A percentile compares a stretch with the other conserved stretches of the same genome.
Evolutionary conservation across 2,113 vertebrate genomes (phyloP).

Genomic region (Hippocampus mohnikei): DNA sequence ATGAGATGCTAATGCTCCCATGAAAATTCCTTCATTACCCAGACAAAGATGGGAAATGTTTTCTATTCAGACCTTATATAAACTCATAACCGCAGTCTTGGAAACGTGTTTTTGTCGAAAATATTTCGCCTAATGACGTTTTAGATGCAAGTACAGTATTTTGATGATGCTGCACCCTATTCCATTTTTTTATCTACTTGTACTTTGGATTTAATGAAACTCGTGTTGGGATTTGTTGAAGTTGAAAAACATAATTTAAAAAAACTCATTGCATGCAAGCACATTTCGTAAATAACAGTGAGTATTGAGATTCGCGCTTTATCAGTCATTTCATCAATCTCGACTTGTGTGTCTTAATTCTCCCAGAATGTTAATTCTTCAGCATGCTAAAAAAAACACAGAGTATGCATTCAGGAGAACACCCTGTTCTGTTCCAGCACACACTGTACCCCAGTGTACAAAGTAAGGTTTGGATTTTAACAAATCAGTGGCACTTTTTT

Average conservation of each 20-base stretch:
- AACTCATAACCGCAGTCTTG: background rate
- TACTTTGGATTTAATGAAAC: background rate
- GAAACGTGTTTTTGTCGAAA: slow-evolving; percentile 1
- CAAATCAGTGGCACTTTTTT: too few species aligned
- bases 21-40: slow-evolving; percentile 1
- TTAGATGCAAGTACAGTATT: background rate
- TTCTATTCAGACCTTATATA: background rate
- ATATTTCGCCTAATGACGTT: background rate
- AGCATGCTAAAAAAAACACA: too few species aligned
- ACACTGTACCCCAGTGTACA: too few species aligned
- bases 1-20: slow-evolving; percentile 1
- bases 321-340: too few species aligned
- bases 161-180: background rate
- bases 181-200: background rate
- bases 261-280: too few species aligned
- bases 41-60: background rate
- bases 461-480: too few species aligned
- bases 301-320: too few species aligned
- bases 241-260: background rate
- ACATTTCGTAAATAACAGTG: too few species aligned
- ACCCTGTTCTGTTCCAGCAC: too few species aligned
- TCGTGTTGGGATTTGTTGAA: background rate
- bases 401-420: too few species aligned
- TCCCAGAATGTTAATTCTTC: too few species aligned
- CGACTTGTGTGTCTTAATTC: too few species aligned